A percentile compares a stretch with the other conserved stretches of the same genome.
Evolutionary conservation across 2,797 vertebrate species (phyloP).

Genomic region (Furcifer pardalis): DNA sequence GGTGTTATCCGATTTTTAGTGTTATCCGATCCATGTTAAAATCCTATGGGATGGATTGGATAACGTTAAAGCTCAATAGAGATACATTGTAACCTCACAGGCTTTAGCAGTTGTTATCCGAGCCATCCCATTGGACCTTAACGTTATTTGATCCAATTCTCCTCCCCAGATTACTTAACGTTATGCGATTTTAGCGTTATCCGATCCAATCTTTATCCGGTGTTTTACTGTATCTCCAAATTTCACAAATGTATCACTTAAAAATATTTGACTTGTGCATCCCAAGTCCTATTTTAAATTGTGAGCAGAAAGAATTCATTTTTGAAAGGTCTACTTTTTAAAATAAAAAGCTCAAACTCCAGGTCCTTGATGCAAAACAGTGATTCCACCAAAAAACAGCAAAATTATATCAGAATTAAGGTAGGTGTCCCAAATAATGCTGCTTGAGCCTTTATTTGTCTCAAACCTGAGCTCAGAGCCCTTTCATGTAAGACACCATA

Average conservation of each 20-base stretch:
- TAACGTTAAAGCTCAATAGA: no score
- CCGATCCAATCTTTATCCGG: no score
- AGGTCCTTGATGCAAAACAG: background rate
- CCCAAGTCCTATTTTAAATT: background rate
- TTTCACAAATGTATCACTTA: background rate
- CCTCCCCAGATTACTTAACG: no score
- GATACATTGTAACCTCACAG: no score
- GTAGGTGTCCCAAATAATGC: background rate
- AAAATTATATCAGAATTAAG: background rate
- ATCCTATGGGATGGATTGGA: no score
- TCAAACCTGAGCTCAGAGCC: background rate
- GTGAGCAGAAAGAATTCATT: background rate
- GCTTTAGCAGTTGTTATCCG: no score
- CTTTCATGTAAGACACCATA: background rate
- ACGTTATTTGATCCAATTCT: no score
- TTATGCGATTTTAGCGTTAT: no score
- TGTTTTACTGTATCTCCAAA: background rate
- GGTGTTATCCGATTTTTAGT: no score
- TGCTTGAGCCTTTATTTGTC: background rate
- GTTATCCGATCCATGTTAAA: no score
- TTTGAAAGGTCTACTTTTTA: background rate
- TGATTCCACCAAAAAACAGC: background rate
- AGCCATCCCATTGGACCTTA: no score
- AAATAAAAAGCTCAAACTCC: no score
- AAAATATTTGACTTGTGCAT: background rate